Percentiles rank a stretch among this genome's conserved stretches.
These are phyloP conservation scores for Archaeoteleia sp. DNA, from an alignment of 2,888 invertebrate species.

Conservation along the genomic window DNA sequence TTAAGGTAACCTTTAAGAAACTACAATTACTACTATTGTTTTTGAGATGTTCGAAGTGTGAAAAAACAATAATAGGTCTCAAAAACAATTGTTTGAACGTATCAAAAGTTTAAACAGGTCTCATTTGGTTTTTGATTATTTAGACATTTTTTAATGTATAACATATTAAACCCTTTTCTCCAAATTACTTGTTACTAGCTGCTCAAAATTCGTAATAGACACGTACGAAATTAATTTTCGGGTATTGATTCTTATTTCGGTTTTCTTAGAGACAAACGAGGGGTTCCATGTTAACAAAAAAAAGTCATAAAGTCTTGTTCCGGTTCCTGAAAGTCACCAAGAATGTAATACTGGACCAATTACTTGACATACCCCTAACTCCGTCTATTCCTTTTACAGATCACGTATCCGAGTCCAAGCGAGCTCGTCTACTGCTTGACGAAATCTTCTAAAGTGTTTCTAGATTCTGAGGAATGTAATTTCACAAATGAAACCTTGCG, in stretches of 20 bases:
- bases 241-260: slow-evolving; percentile 19
- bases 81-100: too few species aligned
- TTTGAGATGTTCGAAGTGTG: too few species aligned
- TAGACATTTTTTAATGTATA: too few species aligned
- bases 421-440: slow-evolving; percentile 44
- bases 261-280: slow-evolving; percentile 29
- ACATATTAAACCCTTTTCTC: too few species aligned
- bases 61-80: too few species aligned
- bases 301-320: slow-evolving; percentile 33
- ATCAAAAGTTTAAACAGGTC: too few species aligned
- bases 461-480: slow-evolving; percentile 54
- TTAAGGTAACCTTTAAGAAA: too few species aligned
- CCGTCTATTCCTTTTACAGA: slow-evolving; percentile 45
- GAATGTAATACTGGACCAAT: slow-evolving; percentile 72
- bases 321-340: slow-evolving; percentile 60
- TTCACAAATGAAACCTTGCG: slow-evolving; percentile 45
- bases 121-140: too few species aligned
- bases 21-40: too few species aligned
- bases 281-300: slow-evolving; percentile 25
- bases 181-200: too few species aligned
- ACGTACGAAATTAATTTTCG: too few species aligned
- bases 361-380: slow-evolving; percentile 59
- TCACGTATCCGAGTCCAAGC: slow-evolving; percentile 49
- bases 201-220: too few species aligned
- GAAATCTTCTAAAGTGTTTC: slow-evolving; percentile 51